Base-by-base conservation (phyloP, 2,888 invertebrate species). In the Adela reaumurella region DNA sequence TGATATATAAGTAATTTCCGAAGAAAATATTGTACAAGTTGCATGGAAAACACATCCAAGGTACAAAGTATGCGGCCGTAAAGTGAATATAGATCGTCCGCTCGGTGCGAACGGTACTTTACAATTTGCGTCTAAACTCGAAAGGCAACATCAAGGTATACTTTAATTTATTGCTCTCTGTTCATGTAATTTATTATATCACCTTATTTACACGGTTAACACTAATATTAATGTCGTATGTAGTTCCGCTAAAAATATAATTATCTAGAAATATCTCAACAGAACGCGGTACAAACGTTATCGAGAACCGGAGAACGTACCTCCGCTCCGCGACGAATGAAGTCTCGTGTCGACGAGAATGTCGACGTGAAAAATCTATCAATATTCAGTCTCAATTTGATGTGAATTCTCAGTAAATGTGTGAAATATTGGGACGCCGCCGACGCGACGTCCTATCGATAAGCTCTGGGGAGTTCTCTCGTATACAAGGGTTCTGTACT, bases 111-210 rank as follows among this genome's bases (percentile, higher is more conserved):
- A n/a, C n/a, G n/a, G n/a, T n/a, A n/a, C n/a, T 8, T 4, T 24
- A 6, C 24, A 24, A 24, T 8, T 35, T 35, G 11, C 35, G 35
- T 35, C 35, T 35, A 14, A 3, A 64, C 64, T 65, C 63, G 68
- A 35, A 78, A 78, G 77, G 77, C 77, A 78, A 76, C 77, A 68
- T 72, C 70, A 74, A 74, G 73, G 78, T 78, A 78, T 77, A 78
- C 77, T 71, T 76, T 77, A 76, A 35, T 70, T 76, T 77, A 77
- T 78, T 77, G 77, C 77, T 78, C 77, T 55, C 70, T 72, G 73
- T 74, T 74, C 64, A 74, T 73, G 71, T 74, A 74, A 67, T 74
- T 69, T 68, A 74, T n/a, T 64, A 74, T 76, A 77, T 76, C 76
- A 76, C 76, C 28, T 19, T 47, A 43, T 52, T 29, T 50, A 46